Conservation (phyloP, 2,797 vertebrate species). For the Allobates femoralis region DNA sequence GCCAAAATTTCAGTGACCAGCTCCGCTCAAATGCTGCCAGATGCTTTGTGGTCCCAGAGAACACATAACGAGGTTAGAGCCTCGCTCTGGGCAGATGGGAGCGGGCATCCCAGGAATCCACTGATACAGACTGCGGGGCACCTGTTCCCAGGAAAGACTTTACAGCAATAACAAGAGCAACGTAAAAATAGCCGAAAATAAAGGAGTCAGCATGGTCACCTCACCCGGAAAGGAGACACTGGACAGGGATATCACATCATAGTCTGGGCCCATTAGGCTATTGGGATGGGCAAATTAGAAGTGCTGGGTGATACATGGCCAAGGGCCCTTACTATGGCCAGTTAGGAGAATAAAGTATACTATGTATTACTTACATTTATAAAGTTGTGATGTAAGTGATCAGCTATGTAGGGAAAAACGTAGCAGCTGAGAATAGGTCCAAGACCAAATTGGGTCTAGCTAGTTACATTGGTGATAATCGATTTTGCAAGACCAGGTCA, state of each 20-base stretch:
- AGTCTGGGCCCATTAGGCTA: no score
- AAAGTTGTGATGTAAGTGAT: no score
- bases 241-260: background rate
- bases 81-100: background rate
- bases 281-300: no score
- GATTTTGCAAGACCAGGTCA: no score
- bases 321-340: no score
- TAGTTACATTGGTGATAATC: no score
- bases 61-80: slow-evolving; percentile 19
- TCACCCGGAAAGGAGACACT: background rate
- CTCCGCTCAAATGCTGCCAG: slow-evolving; percentile 59
- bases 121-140: background rate
- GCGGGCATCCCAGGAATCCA: background rate
- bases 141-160: slow-evolving; percentile 29
- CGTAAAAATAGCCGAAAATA: background rate
- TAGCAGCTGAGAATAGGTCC: no score
- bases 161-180: background rate
- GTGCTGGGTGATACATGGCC: no score
- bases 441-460: no score
- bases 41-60: slow-evolving; percentile 54
- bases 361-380: no score
- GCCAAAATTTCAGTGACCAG: slow-evolving; percentile 59
- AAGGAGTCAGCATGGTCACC: background rate
- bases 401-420: no score
- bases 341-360: no score